Conservation (phyloP, 1,140 invertebrate species). For the Melanaphis sacchari region DNA sequence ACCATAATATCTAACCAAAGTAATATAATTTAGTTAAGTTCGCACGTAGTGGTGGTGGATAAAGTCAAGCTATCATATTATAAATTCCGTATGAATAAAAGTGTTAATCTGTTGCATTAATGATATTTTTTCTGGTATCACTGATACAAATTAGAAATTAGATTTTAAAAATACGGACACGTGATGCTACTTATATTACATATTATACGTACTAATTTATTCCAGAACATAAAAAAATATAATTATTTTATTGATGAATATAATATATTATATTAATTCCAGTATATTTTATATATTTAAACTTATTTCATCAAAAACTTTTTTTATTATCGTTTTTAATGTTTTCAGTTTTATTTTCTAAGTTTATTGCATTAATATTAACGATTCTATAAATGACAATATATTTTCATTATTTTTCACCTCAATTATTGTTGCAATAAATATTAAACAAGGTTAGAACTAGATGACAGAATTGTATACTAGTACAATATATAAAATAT, state of each 20-base stretch:
- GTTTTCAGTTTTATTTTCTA: neutral
- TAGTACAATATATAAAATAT: neutral
- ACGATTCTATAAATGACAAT: constrained; percentile 9
- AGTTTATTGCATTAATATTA: neutral
- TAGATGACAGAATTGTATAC: constrained; percentile 18
- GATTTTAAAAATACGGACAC: neutral
- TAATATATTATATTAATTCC: neutral
- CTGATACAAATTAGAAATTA: neutral
- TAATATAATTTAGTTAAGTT: neutral
- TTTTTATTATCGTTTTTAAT: constrained; percentile 5
- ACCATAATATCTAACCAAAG: neutral
- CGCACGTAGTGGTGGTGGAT: neutral
- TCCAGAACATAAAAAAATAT: neutral
- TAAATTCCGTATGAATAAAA: neutral
- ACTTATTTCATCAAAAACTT: neutral
- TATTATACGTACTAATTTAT: constrained; percentile 17
- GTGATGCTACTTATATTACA: neutral
- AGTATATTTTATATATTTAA: neutral
- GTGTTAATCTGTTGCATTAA: neutral
- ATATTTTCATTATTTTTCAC: constrained; percentile 12
- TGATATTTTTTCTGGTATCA: neutral
- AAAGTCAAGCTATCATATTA: neutral
- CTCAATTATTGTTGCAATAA: constrained; percentile 17
- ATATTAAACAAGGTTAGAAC: constrained; percentile 5
- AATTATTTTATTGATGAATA: neutral